These are phyloP conservation scores for Sceloporus undulatus DNA, from an alignment of 2,113 vertebrate species.

Conservation along the genomic window DNA sequence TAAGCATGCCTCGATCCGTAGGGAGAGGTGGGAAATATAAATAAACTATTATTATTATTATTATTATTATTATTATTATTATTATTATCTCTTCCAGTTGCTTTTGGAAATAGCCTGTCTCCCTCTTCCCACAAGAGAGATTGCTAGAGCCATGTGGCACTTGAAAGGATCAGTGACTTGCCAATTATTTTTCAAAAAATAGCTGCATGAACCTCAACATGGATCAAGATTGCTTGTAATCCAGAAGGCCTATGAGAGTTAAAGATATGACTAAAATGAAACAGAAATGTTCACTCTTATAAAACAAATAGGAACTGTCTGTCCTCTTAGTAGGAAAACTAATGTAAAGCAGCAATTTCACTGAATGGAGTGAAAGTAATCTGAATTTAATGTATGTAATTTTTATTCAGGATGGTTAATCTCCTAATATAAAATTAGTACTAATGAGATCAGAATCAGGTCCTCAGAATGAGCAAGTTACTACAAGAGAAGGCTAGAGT, in stretches of 20 bases:
- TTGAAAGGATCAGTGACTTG: constrained; percentile 11
- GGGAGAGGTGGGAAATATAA: no score
- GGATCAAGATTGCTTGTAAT: constrained; percentile 1
- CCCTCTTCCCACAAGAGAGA: neutral
- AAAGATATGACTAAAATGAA: neutral
- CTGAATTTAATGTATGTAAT: neutral
- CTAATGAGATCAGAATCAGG: neutral
- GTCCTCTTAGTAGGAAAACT: neutral
- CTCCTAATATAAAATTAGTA: neutral
- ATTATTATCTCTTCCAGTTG: neutral
- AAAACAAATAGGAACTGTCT: neutral
- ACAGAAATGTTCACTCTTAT: neutral
- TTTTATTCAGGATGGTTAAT: neutral
- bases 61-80: no score
- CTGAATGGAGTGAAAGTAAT: constrained; percentile 15
- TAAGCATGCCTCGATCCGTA: no score
- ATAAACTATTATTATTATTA: no score
- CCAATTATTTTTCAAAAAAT: constrained; percentile 19
- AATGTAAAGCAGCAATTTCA: constrained; percentile 12
- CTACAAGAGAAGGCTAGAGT: neutral
- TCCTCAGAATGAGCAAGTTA: neutral
- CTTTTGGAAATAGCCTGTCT: constrained; percentile 9
- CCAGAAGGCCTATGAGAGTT: neutral
- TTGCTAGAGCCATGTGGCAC: neutral
- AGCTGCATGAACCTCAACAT: neutral